phyloP scores from a whole-genome alignment of 2,888 invertebrate species.

The Pogonocherus hispidulus region DNA sequence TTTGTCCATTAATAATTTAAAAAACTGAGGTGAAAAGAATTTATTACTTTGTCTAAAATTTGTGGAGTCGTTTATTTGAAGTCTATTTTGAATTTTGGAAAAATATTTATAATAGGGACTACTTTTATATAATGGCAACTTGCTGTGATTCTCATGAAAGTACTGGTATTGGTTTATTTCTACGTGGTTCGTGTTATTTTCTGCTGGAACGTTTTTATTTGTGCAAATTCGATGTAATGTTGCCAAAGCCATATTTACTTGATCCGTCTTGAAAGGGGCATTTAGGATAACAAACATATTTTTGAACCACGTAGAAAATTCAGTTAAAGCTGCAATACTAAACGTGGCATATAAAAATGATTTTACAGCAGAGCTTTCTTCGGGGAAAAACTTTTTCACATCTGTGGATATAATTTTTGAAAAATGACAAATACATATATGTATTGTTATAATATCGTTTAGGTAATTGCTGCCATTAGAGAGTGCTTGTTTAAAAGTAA shows the following conservation, averaged over 20 bases:
- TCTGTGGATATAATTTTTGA: constrained; percentile 15
- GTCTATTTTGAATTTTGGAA: too few species aligned
- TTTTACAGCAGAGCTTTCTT: background rate
- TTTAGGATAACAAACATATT: background rate
- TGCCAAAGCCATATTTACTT: background rate
- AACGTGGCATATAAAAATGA: background rate
- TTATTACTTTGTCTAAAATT: background rate
- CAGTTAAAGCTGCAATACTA: background rate
- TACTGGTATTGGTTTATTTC: background rate
- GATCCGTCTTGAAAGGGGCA: background rate
- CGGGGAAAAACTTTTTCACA: constrained; percentile 3
- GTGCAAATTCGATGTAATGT: background rate
- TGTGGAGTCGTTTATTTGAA: too few species aligned
- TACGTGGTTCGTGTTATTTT: background rate
- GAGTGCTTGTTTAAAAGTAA: background rate
- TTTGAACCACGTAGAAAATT: background rate
- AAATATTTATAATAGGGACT: too few species aligned
- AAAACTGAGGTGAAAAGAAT: background rate
- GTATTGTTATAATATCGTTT: background rate
- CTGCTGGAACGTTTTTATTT: background rate
- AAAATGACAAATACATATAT: constrained; percentile 1
- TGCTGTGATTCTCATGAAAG: background rate
- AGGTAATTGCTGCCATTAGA: background rate
- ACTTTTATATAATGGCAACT: too few species aligned
- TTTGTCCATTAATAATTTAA: too few species aligned